phyloP scores from a whole-genome alignment of 1,140 invertebrate genomes.

The Leptopilina boulardi region DNA sequence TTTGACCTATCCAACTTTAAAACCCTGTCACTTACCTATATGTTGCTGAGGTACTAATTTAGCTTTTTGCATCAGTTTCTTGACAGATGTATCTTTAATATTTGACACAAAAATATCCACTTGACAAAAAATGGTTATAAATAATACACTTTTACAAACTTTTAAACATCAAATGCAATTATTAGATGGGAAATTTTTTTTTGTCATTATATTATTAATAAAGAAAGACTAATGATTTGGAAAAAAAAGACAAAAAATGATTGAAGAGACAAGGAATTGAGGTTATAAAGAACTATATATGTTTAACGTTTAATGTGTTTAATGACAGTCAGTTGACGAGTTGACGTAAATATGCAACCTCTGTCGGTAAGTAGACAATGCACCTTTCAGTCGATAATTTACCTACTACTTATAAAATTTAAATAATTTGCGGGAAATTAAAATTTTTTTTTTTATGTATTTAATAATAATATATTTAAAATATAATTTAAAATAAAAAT shows the following conservation, averaged over 20 bases:
- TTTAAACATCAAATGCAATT: not conserved
- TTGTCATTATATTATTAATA: not conserved
- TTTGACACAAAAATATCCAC: not conserved
- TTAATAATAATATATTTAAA: no score
- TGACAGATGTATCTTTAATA: not conserved
- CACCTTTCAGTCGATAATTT: not conserved
- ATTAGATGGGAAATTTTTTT: not conserved
- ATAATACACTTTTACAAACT: not conserved
- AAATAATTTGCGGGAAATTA: not conserved
- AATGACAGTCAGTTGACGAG: not conserved
- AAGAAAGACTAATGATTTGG: not conserved
- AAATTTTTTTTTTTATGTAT: not conserved
- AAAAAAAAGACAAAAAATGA: not conserved
- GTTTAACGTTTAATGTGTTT: not conserved
- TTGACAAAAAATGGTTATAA: not conserved
- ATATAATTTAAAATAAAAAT: no score
- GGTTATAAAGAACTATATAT: conserved; percentile 12
- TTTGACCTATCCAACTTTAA: conserved; percentile 17
- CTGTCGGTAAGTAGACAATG: not conserved
- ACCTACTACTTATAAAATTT: not conserved
- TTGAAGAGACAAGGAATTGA: not conserved
- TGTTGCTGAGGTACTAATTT: not conserved
- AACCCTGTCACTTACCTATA: not conserved
- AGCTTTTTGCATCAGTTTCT: not conserved
- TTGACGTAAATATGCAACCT: not conserved